These are phyloP conservation scores for Lophura nycthemera DNA, from an alignment of 2,113 vertebrate species.

Conservation along the genomic window DNA sequence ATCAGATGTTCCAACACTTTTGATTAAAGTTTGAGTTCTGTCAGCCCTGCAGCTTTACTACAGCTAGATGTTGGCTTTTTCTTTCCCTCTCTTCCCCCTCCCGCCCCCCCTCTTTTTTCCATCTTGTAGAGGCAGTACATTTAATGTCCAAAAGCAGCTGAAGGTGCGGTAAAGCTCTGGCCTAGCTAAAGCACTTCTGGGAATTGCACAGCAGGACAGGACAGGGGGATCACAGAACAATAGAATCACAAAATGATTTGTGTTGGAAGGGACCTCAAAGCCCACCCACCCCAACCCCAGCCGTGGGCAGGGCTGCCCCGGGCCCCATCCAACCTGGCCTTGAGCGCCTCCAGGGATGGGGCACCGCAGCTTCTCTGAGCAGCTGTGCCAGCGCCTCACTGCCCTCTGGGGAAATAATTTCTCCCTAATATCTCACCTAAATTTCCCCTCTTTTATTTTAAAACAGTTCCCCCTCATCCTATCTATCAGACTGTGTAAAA, in stretches of 20 bases:
- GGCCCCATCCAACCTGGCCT: neutral
- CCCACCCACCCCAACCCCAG: neutral
- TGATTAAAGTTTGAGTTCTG: neutral
- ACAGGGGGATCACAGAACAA: neutral
- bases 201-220: neutral
- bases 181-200: fast-evolving
- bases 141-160: neutral
- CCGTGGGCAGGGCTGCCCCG: no score
- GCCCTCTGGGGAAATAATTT: neutral
- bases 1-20: neutral
- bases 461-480: neutral
- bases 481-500: neutral
- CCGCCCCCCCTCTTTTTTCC: neutral
- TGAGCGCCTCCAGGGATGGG: neutral
- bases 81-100: no score
- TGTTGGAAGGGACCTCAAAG: neutral
- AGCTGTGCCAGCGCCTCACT: neutral
- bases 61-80: neutral
- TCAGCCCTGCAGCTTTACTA: neutral
- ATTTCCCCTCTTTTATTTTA: neutral
- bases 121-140: neutral
- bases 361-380: neutral
- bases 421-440: neutral
- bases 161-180: neutral
- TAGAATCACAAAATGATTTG: neutral